Evolutionary conservation across 2,888 invertebrate genomes (phyloP), one percentile per base, ranked within the genome.

Genomic region (Campopleginae sp.): DNA sequence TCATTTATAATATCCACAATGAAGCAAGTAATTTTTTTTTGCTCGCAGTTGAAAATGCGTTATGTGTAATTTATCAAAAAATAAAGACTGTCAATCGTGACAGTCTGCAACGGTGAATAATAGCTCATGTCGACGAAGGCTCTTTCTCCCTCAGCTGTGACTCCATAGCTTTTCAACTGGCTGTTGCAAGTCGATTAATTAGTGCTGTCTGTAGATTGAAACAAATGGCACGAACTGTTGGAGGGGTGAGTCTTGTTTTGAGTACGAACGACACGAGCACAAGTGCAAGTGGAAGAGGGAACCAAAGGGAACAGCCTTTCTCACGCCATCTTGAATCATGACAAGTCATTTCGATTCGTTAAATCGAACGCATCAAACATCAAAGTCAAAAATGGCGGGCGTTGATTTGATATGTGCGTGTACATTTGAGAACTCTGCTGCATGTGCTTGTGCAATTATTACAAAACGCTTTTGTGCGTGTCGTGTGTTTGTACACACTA

Each of bases 151-250:
- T 65, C 31, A 51, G 68, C 51, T 74, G 63, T 68, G 42, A 19
- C 75, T 75, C 72, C 63, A 68, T 54, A 70, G 76, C 74, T 78
- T 82, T 87, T 89, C 89, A 80, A 85, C 81, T 88, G 85, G 86
- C 87, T 88, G 89, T 86, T 88, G 80, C 85, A 51, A 51, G 74
- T 63, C 61, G 88, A 87, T 90, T 90, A 93, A 93, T 93, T 93
- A 93, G 91, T 89, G 88, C 90, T 89, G 91, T 92, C 90, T 91
- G 92, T 94, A 94, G 94, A 94, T 94, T 94, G 94, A 94, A 94
- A 94, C 94, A 94, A 94, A 94, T 94, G 94, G 93, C 3, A 87
- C 86, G 88, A 88, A 88, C 38, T 86, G 77, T 75, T 75, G 66
- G 48, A 70, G 74, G 48, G 74, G 72, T 44, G 72, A n/a, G 33